phyloP scores from a whole-genome alignment of 2,113 vertebrate species.

The Hippocampus comes region DNA sequence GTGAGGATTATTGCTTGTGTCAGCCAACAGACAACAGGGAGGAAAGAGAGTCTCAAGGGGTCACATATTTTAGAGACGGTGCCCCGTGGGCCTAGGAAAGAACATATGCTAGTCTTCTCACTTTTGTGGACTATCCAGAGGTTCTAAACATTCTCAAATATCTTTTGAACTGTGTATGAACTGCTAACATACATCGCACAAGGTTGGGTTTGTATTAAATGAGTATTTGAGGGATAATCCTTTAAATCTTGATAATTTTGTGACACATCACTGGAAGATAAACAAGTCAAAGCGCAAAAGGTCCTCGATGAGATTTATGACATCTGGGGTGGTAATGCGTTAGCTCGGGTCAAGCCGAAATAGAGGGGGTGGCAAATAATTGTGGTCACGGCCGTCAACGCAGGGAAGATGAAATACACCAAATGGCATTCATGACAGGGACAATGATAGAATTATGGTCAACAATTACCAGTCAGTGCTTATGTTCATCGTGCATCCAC shows the following conservation, averaged over 20 bases:
- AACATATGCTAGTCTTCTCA: slow-evolving; percentile 34
- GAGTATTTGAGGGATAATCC: background rate
- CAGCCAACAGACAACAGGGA: slow-evolving; percentile 66
- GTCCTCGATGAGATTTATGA: slow-evolving; percentile 29
- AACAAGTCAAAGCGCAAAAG: slow-evolving; percentile 15
- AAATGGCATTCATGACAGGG: slow-evolving; percentile 42
- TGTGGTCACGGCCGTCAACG: slow-evolving; percentile 43
- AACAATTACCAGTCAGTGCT: slow-evolving; percentile 14
- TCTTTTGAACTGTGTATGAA: background rate
- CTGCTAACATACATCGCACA: background rate
- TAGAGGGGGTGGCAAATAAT: slow-evolving; percentile 29
- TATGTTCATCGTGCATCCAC: background rate
- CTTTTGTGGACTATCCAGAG: background rate
- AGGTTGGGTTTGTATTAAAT: background rate
- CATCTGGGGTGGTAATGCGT: slow-evolving; percentile 10
- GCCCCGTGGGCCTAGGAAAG: slow-evolving; percentile 45
- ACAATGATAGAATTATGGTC: slow-evolving; percentile 28
- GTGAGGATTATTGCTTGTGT: slow-evolving; percentile 69
- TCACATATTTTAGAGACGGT: slow-evolving; percentile 51
- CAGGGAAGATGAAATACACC: slow-evolving; percentile 45
- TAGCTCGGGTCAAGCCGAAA: slow-evolving; percentile 24
- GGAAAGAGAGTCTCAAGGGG: slow-evolving; percentile 62
- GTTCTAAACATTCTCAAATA: background rate
- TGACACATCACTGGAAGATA: background rate
- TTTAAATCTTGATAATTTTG: background rate